phyloP scores from a whole-genome alignment of 2,888 invertebrate genomes.

The Syrphus vitripennis region DNA sequence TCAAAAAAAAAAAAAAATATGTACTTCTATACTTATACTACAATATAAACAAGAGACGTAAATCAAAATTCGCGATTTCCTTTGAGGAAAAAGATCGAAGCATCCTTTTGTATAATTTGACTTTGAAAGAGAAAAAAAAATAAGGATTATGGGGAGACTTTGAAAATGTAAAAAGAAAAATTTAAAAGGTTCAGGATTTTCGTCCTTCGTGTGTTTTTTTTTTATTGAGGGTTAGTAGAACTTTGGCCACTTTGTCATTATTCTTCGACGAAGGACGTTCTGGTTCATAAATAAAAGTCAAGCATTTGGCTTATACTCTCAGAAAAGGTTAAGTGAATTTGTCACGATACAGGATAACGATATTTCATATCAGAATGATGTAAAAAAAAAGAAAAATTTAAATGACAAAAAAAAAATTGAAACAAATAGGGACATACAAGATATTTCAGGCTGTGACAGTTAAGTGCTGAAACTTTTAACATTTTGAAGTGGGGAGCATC shows the following conservation, averaged over 20 bases:
- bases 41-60: constrained; percentile 16
- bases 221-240: constrained; percentile 14
- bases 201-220: background rate
- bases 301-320: constrained; percentile 12
- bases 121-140: background rate
- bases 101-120: constrained; percentile 42
- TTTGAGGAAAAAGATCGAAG: background rate
- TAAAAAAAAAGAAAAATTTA: background rate
- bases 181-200: constrained; percentile 6
- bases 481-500: constrained; percentile 14
- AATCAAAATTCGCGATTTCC: constrained; percentile 44
- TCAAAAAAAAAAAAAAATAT: background rate
- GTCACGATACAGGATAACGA: constrained; percentile 54
- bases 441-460: constrained; percentile 35
- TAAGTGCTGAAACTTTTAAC: constrained; percentile 16
- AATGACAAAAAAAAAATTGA: background rate
- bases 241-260: constrained; percentile 52
- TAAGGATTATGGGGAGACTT: background rate
- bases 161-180: constrained; percentile 2
- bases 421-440: background rate
- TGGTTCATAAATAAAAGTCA: constrained; percentile 33
- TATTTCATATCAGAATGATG: constrained; percentile 42
- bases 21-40: background rate
- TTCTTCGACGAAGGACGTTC: constrained; percentile 28
- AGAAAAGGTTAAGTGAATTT: constrained; percentile 55